A percentile compares a stretch with the other conserved stretches of the same genome.
Conservation (phyloP, 2,888 invertebrate genomes). For the Leptothorax acervorum region DNA sequence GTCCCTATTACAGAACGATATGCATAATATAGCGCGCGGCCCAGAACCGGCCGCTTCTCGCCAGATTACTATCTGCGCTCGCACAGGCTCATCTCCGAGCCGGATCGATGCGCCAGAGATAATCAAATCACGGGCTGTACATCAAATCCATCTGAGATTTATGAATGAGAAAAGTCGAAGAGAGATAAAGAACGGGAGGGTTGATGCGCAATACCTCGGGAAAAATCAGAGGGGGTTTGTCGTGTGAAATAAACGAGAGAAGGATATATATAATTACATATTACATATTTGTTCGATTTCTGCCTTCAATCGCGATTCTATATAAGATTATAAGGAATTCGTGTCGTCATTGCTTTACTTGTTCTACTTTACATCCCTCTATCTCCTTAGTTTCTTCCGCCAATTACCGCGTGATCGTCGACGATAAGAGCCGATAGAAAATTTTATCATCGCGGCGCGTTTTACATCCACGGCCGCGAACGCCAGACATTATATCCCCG, state of each 20-base stretch:
- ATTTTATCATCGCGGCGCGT: neutral
- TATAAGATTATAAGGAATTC: neutral
- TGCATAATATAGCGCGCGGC: constrained; percentile 71
- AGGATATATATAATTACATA: neutral
- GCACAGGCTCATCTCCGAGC: constrained; percentile 18
- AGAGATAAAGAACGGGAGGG: neutral
- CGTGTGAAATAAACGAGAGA: neutral
- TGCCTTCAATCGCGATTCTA: neutral
- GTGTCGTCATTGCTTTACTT: neutral
- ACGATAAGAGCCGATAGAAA: constrained; percentile 2
- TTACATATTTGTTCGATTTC: neutral
- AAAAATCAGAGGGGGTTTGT: neutral
- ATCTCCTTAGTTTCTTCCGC: neutral
- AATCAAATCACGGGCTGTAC: constrained; percentile 6
- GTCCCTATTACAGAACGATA: constrained; percentile 68
- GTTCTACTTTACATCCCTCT: neutral
- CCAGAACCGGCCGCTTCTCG: constrained; percentile 45
- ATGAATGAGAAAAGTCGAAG: neutral
- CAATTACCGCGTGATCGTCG: neutral
- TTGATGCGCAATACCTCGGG: neutral
- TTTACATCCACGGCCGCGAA: neutral
- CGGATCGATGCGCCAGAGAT: constrained; percentile 38
- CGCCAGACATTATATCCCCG: neutral
- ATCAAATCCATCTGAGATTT: constrained; percentile 3
- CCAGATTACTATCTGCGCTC: constrained; percentile 70